Percentiles rank a stretch among this genome's conserved stretches.
phyloP scores from a whole-genome alignment of 2,888 invertebrate genomes.

The Dryobotodes eremita region DNA sequence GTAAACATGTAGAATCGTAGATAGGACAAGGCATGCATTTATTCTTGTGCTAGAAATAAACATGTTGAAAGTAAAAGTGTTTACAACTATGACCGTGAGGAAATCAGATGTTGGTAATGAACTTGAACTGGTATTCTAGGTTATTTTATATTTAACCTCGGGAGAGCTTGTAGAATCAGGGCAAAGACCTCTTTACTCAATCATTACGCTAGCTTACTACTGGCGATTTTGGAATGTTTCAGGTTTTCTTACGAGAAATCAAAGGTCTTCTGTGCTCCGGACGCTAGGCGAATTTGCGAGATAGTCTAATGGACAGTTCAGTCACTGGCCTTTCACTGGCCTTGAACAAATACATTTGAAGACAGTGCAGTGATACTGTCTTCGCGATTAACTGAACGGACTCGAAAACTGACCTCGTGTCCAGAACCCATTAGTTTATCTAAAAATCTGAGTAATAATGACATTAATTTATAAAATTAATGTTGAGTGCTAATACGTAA shows the following conservation, averaged over 20 bases:
- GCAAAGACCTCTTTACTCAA: background rate
- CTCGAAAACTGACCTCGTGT: background rate
- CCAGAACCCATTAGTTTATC: too few relatives aligned
- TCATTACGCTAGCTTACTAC: too few relatives aligned
- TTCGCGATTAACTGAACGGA: background rate
- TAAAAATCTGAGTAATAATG: too few relatives aligned
- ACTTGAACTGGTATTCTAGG: background rate
- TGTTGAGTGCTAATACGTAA: too few relatives aligned
- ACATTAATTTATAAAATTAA: too few relatives aligned
- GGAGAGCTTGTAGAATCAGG: background rate
- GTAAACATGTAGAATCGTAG: too few relatives aligned
- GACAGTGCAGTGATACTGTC: background rate
- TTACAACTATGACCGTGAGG: background rate
- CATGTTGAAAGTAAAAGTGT: background rate
- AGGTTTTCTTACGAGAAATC: background rate
- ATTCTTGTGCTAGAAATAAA: background rate
- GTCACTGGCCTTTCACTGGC: background rate
- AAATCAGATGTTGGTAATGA: background rate
- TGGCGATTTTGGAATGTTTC: background rate
- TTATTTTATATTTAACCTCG: background rate
- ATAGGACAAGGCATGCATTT: background rate
- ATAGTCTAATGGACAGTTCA: background rate
- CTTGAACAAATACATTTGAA: background rate
- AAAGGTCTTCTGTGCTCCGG: background rate
- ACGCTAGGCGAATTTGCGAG: background rate